Base-by-base conservation (phyloP, 2,113 vertebrate genomes). In the Ifrita kowaldi region DNA sequence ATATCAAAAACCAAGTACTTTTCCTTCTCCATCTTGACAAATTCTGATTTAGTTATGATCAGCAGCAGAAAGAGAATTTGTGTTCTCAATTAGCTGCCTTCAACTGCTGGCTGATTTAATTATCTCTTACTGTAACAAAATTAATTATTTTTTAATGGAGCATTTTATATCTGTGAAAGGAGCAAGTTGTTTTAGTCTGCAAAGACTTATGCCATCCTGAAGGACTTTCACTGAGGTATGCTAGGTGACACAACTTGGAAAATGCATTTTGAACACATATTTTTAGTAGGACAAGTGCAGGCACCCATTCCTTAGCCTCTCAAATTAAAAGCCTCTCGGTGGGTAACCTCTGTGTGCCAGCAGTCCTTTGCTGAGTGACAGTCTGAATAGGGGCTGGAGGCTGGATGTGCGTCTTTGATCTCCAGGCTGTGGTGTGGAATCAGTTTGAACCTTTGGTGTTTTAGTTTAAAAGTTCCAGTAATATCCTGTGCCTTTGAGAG, bases 31-130 rank as follows among this genome's bases (percentile, higher is more conserved):
- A 11, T 81, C 52, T 83, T 86, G 23, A 53, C 27, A 83, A 91
- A 90, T 65, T 87, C 77, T 3, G 3, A 6, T 83, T 63, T 73
- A 44, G 42, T 81, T 87, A 49, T 46, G 33, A 70, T 74, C 60
- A 84, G 9, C 30, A 55, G 30, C 18, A 71, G 83, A 49, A 80
- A 35, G 11, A 57, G 41, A 89, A 81, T 93, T 95, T 84, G 50
- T 84, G n/a, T 77, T 97, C 67, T 92, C 71, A 89, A 5, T 5
- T 77, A 55, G 10, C 50, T 87, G 49, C 50, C 67, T 89, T 89
- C 23, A 85, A 27, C 35, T 93, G 53, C 70, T 68, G 39, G 24
- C 28, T 93, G 84, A 95, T 94, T 94, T 84, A 83, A 90, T 90
- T 88, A 74, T 79, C 46, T 88, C 63, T 88, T 93, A 49, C 32